Percentiles rank a stretch among this genome's conserved stretches.
These are phyloP conservation scores for Craterocephalus amniculus DNA, from an alignment of 2,797 vertebrate species.

Conservation along the genomic window DNA sequence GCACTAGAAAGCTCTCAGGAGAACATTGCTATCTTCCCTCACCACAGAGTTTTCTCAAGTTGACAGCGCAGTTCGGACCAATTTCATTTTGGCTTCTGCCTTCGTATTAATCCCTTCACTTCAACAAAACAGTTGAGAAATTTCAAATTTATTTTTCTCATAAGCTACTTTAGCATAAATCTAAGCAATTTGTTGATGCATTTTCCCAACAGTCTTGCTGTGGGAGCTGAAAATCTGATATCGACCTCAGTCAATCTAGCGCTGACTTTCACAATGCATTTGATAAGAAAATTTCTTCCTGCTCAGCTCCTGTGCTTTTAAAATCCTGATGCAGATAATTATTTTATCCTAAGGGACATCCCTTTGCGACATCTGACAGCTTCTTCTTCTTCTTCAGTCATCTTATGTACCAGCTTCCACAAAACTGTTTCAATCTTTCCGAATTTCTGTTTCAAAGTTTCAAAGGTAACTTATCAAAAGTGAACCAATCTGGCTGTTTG, in stretches of 20 bases:
- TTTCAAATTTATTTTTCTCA: constrained; percentile 7
- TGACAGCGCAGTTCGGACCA: constrained; percentile 51
- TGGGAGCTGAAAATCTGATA: constrained; percentile 47
- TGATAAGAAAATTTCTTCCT: constrained; percentile 17
- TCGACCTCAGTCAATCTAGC: constrained; percentile 14
- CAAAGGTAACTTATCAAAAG: constrained; percentile 38
- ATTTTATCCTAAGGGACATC: constrained; percentile 14
- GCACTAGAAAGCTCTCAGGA: constrained; percentile 45
- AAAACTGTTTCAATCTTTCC: constrained; percentile 28
- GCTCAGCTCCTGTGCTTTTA: constrained; percentile 19
- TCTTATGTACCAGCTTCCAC: constrained; percentile 9
- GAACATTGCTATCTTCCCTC: constrained; percentile 35
- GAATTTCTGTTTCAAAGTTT: constrained; percentile 17
- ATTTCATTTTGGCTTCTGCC: constrained; percentile 53
- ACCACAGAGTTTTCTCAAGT: constrained; percentile 32
- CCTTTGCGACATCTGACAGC: constrained; percentile 13
- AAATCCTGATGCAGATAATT: constrained; percentile 12
- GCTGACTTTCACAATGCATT: constrained; percentile 1
- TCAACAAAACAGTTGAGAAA: constrained; percentile 32
- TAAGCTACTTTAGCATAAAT: constrained; percentile 30
- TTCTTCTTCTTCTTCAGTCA: constrained; percentile 6
- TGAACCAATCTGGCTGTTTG: constrained; percentile 26
- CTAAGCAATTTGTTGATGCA: constrained; percentile 31
- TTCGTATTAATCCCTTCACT: constrained; percentile 55
- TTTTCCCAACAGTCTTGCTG: constrained; percentile 27